Evolutionary conservation across 1,140 invertebrate species (phyloP).

Genomic region (Asbolus verrucosus): DNA sequence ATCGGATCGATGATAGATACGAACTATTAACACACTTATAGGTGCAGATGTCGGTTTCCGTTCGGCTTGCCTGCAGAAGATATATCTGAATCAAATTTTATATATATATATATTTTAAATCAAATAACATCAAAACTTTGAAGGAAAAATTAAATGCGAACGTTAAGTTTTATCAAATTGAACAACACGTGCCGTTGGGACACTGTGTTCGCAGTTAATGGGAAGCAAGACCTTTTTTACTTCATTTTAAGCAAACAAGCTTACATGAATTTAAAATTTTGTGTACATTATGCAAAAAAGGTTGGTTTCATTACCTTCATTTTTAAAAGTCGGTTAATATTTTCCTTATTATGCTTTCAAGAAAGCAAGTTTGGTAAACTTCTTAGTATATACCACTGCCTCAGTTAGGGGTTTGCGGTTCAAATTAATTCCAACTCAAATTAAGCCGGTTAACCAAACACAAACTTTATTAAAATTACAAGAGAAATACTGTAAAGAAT

Average conservation of each 20-base stretch:
- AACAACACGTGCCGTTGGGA: too few relatives aligned
- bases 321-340: constrained; percentile 22
- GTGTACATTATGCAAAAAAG: constrained; percentile 19
- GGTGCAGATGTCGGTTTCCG: too few relatives aligned
- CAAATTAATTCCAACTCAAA: constrained; percentile 32
- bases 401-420: constrained; percentile 25
- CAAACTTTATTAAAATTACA: constrained; percentile 28
- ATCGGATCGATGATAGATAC: neutral
- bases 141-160: too few relatives aligned
- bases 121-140: too few relatives aligned
- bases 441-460: constrained; percentile 30
- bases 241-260: neutral
- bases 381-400: too few relatives aligned
- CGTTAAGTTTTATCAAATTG: too few relatives aligned
- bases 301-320: constrained; percentile 3
- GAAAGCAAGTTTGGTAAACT: constrained; percentile 14
- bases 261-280: neutral
- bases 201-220: too few relatives aligned
- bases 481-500: constrained; percentile 5
- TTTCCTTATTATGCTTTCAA: constrained; percentile 19
- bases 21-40: too few relatives aligned
- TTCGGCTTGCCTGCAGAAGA: too few relatives aligned
- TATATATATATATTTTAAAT: too few relatives aligned
- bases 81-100: too few relatives aligned
- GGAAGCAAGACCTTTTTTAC: neutral